Base-by-base conservation (phyloP, 2,113 vertebrate species). In the Phylloscopus trochilus region DNA sequence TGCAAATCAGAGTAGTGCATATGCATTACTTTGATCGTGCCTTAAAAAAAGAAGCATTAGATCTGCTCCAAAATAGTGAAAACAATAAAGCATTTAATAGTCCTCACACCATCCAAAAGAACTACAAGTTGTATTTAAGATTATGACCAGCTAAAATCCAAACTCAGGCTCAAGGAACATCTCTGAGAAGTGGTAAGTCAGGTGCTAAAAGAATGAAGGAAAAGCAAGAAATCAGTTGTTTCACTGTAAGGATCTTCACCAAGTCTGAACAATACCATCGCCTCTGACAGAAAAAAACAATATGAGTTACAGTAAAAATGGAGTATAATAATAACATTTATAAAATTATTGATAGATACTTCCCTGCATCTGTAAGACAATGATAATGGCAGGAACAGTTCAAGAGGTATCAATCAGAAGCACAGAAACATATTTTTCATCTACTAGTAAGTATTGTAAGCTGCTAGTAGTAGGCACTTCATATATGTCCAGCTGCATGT, bases 1-100 rank as follows among this genome's bases (percentile, higher is more conserved):
- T 95, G 94, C 39, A 93, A 95, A 93, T 91, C 86, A 59, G 63
- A 90, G 68, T 28, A 75, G 56, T 0, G 0, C 24, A 63, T 68
- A 78, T 26, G 56, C 81, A 89, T 83, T 67, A 83, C 92, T 96
- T 95, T 96, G 89, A 95, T 96, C 68, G 3, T 52, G 43, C 20
- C 69, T 86, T 80, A n/a, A 41, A 82, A 86, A 83, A 62, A 11
- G 27, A 77, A 53, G 4, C 12, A 26, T 74, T 66, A 70, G 11
- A 78, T 69, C 27, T 83, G 13, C 81, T 89, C 21, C 23, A 78
- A 92, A 77, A 74, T 1, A 66, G 2, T 49, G n/a, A 53, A 93
- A 90, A 41, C 5, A 52, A 43, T 44, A 47, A 83, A 88, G 23
- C 10, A 37, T 62, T 94, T 91, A 62, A 53, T 37, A 79, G 53